phyloP scores from a whole-genome alignment of 2,797 vertebrate species.

The Simalia tracyae region DNA sequence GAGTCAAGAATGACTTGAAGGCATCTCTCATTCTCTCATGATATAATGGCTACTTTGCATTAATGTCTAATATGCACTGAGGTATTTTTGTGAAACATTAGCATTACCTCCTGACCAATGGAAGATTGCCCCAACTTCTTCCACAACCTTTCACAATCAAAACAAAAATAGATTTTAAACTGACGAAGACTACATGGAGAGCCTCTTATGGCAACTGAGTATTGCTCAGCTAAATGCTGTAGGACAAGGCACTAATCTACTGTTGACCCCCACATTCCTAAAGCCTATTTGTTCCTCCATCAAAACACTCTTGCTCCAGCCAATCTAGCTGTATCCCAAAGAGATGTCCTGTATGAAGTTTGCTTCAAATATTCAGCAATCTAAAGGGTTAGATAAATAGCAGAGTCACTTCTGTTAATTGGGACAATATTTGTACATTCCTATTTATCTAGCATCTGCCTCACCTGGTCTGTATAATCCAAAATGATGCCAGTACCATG shows the following conservation, averaged over 20 bases:
- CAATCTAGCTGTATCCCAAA: background rate
- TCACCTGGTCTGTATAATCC: background rate
- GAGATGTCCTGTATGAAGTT: background rate
- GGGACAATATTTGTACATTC: background rate
- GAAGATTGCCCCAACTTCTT: background rate
- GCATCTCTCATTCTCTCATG: background rate
- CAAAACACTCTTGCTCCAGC: background rate
- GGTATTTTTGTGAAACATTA: background rate
- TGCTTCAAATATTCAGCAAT: background rate
- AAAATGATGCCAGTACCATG: background rate
- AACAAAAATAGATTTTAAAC: background rate
- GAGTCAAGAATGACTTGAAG: background rate
- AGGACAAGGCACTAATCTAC: background rate
- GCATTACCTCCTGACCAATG: background rate
- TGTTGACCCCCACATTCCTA: background rate
- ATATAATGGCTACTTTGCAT: background rate
- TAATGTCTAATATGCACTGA: background rate
- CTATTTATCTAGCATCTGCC: background rate
- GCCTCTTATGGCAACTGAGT: background rate
- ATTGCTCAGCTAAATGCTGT: background rate
- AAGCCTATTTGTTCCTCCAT: background rate
- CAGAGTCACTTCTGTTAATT: background rate
- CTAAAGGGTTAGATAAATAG: background rate
- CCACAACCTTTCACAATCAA: background rate
- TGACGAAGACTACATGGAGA: background rate